Evolutionary conservation across 2,888 invertebrate genomes (phyloP), one percentile per base, ranked within the genome.

Genomic region (Xanthorhoe spadicearia): DNA sequence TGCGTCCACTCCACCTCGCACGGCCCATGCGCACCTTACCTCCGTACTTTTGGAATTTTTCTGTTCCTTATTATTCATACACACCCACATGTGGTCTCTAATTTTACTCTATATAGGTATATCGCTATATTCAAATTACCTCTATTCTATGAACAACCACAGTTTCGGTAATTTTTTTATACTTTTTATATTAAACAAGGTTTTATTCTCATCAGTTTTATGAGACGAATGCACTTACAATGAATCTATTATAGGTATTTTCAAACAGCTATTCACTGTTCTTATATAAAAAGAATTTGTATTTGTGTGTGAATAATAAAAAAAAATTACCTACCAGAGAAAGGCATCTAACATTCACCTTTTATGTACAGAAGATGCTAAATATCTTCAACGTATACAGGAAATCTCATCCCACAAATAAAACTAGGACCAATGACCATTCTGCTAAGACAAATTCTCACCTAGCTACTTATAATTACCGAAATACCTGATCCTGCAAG

Each of bases 21-120:
- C 81, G 83, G 85, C 88, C 83, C 88, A 74, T 81, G 86, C 91
- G 91, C 92, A 93, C 92, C 92, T 92, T 90, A 89, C 87, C 10
- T 77, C 74, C 85, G 48, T 77, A 74, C 75, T 79, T 80, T 69
- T 78, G 83, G 78, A 86, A 85, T 83, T 83, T 65, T 78, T 79
- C 78, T 77, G 79, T 78, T 77, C 78, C 75, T 76, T 81, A 52
- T 43, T 54, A 69, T 64, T 69, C 57, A 54, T 10, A 32, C 49
- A 13, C 1, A 43, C 5, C 13, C 6, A 48, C 17, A 43, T 43
- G 38, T 23, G 23, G 23, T 43, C 13, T 43, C 38, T 43, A 9
- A 43, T 43, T 43, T 43, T 38, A 9, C 35, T 2, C 35, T 38
- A 10, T 10, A 9, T 38, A 8, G 35, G 2, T 38, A 10, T 10